Evolutionary conservation across 2,797 vertebrate genomes (phyloP).

Genomic region (Halcyon leucocephala): DNA sequence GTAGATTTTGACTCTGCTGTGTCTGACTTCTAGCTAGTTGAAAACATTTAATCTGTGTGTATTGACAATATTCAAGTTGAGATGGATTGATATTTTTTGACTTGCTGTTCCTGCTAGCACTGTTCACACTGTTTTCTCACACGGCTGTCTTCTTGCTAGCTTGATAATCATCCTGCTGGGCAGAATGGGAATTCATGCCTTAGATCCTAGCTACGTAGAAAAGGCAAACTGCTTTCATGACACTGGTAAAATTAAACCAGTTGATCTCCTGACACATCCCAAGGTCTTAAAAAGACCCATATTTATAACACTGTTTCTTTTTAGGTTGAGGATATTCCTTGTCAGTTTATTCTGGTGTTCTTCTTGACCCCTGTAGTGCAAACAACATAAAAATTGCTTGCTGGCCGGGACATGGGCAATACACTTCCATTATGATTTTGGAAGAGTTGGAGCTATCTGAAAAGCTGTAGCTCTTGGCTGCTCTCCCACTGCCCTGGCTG

Average conservation of each 20-base stretch:
- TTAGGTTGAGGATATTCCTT: neutral
- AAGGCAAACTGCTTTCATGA: neutral
- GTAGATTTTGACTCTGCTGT: neutral
- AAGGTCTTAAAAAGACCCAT: neutral
- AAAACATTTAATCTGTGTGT: neutral
- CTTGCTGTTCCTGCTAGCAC: neutral
- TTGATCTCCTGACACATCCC: neutral
- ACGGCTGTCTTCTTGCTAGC: neutral
- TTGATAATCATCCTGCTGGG: neutral
- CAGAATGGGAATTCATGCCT: neutral
- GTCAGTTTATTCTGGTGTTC: neutral
- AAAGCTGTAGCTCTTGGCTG: neutral
- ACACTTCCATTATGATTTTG: neutral
- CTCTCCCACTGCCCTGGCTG: neutral
- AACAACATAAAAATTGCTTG: neutral
- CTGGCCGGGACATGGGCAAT: accelerated
- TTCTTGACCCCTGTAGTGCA: neutral
- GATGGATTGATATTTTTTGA: neutral
- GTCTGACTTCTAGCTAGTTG: neutral
- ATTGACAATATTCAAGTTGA: neutral
- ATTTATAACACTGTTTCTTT: neutral
- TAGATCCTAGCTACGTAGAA: neutral
- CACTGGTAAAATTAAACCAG: neutral
- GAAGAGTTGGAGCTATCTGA: neutral
- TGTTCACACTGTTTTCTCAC: neutral